A percentile compares a stretch with the other conserved stretches of the same genome.
These are phyloP conservation scores for Hepsetus odoe DNA, from an alignment of 2,113 vertebrate genomes.

Conservation along the genomic window DNA sequence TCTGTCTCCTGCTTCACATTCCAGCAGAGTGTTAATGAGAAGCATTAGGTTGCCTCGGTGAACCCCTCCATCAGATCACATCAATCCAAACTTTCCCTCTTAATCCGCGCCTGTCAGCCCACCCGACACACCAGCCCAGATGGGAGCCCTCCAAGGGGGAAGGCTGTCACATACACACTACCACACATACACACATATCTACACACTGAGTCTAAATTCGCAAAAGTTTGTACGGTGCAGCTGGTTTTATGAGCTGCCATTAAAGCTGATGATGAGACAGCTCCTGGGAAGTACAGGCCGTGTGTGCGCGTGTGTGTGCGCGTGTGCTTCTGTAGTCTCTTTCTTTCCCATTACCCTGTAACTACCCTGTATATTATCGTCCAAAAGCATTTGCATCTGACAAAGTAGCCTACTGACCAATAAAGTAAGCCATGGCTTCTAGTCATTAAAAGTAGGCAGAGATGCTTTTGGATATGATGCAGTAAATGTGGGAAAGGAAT, in stretches of 20 bases:
- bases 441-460: background rate
- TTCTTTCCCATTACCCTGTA: slow-evolving; percentile 16
- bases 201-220: slow-evolving; percentile 1
- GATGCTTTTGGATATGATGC: background rate
- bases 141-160: slow-evolving; percentile 13
- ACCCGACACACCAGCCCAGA: slow-evolving; percentile 33
- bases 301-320: background rate
- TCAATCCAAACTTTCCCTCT: slow-evolving; percentile 60
- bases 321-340: background rate
- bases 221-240: slow-evolving; percentile 8
- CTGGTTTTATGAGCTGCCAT: slow-evolving; percentile 23
- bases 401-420: slow-evolving; percentile 13
- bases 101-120: slow-evolving; percentile 36
- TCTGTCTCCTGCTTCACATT: background rate
- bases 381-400: slow-evolving; percentile 12
- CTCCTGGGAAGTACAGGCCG: background rate
- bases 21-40: slow-evolving; percentile 36
- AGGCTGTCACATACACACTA: background rate
- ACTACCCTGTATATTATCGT: slow-evolving; percentile 16
- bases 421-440: background rate
- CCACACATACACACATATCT: background rate
- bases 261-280: slow-evolving; percentile 29
- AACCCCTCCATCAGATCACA: slow-evolving; percentile 45
- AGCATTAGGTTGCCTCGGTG: slow-evolving; percentile 48
- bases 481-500: background rate